Conservation (phyloP, 2,113 vertebrate genomes). For the Osmerus mordax region DNA sequence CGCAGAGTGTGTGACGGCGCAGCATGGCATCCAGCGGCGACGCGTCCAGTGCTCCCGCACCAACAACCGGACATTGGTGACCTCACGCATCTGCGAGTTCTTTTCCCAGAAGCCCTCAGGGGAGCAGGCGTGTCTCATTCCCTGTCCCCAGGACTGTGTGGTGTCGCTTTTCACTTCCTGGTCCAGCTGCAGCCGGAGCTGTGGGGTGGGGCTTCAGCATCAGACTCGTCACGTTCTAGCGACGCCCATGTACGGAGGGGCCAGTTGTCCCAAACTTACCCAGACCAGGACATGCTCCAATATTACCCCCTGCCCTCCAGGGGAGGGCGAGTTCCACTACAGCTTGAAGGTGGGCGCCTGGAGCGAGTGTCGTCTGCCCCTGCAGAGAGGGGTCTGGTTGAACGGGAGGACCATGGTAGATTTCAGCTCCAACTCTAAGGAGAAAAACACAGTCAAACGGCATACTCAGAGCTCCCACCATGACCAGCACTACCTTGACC, state of each 20-base stretch:
- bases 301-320: slow-evolving; percentile 68
- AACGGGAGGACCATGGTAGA: slow-evolving; percentile 72
- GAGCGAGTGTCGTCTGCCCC: slow-evolving; percentile 80
- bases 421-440: slow-evolving; percentile 68
- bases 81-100: slow-evolving; percentile 83
- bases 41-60: slow-evolving; percentile 80
- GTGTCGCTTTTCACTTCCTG: slow-evolving; percentile 85
- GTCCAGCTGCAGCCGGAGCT: slow-evolving; percentile 81
- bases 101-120: slow-evolving; percentile 77
- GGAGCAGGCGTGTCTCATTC: slow-evolving; percentile 92
- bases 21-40: slow-evolving; percentile 88
- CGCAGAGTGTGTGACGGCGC: slow-evolving; percentile 81
- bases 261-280: slow-evolving; percentile 82
- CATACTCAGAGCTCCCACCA: slow-evolving; percentile 53
- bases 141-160: slow-evolving; percentile 90
- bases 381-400: slow-evolving; percentile 68
- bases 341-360: slow-evolving; percentile 87
- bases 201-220: slow-evolving; percentile 76
- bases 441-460: slow-evolving; percentile 64
- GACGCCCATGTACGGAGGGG: slow-evolving; percentile 85
- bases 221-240: slow-evolving; percentile 78
- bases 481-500: slow-evolving; percentile 42
- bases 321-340: slow-evolving; percentile 79
- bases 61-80: slow-evolving; percentile 77
- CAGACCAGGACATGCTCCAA: slow-evolving; percentile 77